Conservation (phyloP, 2,888 invertebrate genomes). For the Aspidapion aeneum region DNA sequence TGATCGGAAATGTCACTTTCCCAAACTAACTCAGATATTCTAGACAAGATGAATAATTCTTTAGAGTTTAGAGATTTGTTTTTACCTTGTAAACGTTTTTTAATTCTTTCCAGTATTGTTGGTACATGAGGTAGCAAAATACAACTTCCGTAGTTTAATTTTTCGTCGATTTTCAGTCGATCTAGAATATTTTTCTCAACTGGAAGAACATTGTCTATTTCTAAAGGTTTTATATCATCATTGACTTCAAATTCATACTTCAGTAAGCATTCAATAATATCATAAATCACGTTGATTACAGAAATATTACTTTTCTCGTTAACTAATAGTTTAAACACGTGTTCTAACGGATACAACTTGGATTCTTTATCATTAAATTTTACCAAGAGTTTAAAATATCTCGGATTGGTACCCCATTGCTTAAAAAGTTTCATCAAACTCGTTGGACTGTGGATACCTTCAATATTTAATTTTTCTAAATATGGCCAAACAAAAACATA, state of each 20-base stretch:
- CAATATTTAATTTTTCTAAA: slow-evolving; percentile 68
- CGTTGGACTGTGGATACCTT: slow-evolving; percentile 82
- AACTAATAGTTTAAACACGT: slow-evolving; percentile 67
- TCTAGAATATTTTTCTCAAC: slow-evolving; percentile 37
- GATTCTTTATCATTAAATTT: slow-evolving; percentile 53
- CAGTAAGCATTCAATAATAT: slow-evolving; percentile 71
- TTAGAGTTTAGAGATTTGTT: slow-evolving; percentile 60
- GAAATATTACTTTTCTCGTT: slow-evolving; percentile 62
- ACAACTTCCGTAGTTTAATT: slow-evolving; percentile 67
- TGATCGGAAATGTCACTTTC: slow-evolving; percentile 65
- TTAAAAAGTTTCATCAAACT: slow-evolving; percentile 74
- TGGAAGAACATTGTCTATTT: slow-evolving; percentile 48
- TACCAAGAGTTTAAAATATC: slow-evolving; percentile 69
- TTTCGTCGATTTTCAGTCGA: slow-evolving; percentile 41
- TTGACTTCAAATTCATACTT: slow-evolving; percentile 61
- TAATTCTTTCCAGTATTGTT: slow-evolving; percentile 66
- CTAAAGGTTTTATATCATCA: slow-evolving; percentile 41
- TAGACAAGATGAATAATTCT: slow-evolving; percentile 70
- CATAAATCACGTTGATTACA: slow-evolving; percentile 67
- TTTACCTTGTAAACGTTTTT: slow-evolving; percentile 59
- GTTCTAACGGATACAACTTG: slow-evolving; percentile 58
- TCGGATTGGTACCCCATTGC: slow-evolving; percentile 76
- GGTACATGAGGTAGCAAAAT: slow-evolving; percentile 73
- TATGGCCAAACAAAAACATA: slow-evolving; percentile 79
- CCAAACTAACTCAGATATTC: slow-evolving; percentile 71